A percentile compares a stretch with the other conserved stretches of the same genome.
Evolutionary conservation across 2,797 vertebrate species (phyloP).

Genomic region (Syndactyla subalaris): DNA sequence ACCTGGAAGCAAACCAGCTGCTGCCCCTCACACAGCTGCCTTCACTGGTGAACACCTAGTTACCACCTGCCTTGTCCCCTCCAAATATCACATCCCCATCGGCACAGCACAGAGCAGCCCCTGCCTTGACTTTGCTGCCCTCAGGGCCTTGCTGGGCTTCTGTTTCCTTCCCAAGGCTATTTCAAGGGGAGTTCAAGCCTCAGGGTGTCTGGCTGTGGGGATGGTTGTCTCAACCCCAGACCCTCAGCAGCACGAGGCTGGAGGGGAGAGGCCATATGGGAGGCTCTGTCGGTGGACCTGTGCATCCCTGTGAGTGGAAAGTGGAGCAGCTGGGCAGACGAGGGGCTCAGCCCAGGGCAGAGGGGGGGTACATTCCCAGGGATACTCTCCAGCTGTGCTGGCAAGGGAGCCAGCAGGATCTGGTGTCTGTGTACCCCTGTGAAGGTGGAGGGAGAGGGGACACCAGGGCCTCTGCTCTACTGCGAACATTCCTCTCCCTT

Average conservation of each 20-base stretch:
- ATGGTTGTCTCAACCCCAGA: not conserved
- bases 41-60: not conserved
- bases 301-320: not conserved
- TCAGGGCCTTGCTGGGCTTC: accelerated
- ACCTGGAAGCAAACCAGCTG: not conserved
- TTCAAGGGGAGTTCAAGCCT: accelerated
- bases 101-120: accelerated
- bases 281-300: accelerated
- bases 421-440: not conserved
- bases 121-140: not conserved
- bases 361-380: too few relatives aligned
- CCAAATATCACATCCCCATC: not conserved
- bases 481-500: constrained; percentile 78
- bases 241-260: not conserved
- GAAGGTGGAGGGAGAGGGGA: not conserved
- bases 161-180: not conserved
- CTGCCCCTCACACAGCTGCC: accelerated
- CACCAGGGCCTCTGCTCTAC: constrained; percentile 65
- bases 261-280: not conserved
- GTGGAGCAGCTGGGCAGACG: accelerated
- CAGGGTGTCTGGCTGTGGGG: accelerated
- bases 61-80: not conserved
- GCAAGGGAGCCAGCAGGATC: accelerated
- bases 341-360: not conserved
- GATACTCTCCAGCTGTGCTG: too few relatives aligned